Conservation (phyloP, 2,797 vertebrate species). For the Scleropages formosus region DNA sequence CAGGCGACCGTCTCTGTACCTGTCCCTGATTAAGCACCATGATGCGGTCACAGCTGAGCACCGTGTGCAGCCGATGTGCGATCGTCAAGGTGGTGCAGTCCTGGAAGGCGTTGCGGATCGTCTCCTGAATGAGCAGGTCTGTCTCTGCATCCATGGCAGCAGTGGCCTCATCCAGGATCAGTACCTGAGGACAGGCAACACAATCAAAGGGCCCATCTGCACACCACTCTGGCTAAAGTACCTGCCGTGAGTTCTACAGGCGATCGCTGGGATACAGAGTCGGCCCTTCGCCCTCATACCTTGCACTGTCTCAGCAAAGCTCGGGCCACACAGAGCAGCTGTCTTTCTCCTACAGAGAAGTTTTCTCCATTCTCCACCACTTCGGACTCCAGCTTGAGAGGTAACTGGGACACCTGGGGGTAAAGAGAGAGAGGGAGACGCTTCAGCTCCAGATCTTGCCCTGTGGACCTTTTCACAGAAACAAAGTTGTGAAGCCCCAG, state of each 20-base stretch:
- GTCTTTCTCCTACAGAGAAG: constrained; percentile 87
- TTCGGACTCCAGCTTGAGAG: constrained; percentile 86
- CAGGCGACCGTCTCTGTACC: constrained; percentile 57
- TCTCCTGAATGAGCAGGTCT: constrained; percentile 87
- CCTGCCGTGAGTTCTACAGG: too few relatives aligned
- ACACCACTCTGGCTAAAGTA: too few relatives aligned
- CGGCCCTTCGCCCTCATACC: constrained; percentile 55
- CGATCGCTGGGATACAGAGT: background rate
- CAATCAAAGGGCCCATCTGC: too few relatives aligned
- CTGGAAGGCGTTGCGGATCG: constrained; percentile 82
- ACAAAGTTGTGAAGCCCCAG: background rate
- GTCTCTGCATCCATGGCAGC: constrained; percentile 90
- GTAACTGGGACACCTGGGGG: constrained; percentile 81
- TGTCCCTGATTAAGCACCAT: constrained; percentile 92
- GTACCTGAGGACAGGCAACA: constrained; percentile 63
- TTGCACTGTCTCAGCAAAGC: constrained; percentile 83
- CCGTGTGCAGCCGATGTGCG: constrained; percentile 85
- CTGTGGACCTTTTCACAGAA: background rate
- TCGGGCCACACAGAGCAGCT: constrained; percentile 84
- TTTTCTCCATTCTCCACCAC: constrained; percentile 90
- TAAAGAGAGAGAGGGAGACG: background rate
- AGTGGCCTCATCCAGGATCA: constrained; percentile 91
- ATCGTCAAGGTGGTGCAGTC: constrained; percentile 91
- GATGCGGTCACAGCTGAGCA: constrained; percentile 85
- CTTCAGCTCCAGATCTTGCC: background rate